Conservation (phyloP, 2,888 invertebrate species). For the Troides aeacus region DNA sequence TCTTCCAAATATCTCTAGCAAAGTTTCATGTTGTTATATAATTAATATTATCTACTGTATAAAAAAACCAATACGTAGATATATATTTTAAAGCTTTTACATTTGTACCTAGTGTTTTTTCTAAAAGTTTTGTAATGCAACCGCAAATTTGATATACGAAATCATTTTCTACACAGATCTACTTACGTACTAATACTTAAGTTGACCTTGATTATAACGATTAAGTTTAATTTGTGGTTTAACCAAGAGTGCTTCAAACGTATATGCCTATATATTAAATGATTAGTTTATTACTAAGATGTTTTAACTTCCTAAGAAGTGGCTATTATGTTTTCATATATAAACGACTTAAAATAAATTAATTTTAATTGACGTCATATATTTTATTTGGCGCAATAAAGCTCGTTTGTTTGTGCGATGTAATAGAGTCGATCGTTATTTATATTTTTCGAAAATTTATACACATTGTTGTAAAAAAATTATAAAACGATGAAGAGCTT, state of each 20-base stretch:
- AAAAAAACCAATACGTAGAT: too few relatives aligned
- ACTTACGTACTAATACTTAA: neutral
- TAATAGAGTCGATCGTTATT: neutral
- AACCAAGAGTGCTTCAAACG: constrained; percentile 10
- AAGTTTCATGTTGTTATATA: too few relatives aligned
- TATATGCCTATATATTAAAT: constrained; percentile 7
- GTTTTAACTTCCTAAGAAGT: neutral
- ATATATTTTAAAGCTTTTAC: too few relatives aligned
- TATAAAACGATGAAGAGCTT: too few relatives aligned
- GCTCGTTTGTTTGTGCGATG: neutral
- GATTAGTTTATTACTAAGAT: neutral
- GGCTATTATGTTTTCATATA: neutral
- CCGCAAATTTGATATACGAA: neutral
- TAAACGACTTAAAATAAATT: neutral
- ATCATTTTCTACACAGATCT: neutral
- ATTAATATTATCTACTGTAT: too few relatives aligned
- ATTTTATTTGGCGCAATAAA: neutral
- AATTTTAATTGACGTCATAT: neutral
- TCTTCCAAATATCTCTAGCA: too few relatives aligned
- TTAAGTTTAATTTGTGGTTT: constrained; percentile 12
- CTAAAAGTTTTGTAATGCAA: too few relatives aligned
- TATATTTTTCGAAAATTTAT: neutral
- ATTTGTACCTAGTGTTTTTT: too few relatives aligned
- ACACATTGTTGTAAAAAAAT: too few relatives aligned
- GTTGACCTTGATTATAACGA: constrained; percentile 14